A percentile compares a stretch with the other conserved stretches of the same genome.
Conservation (phyloP, 2,888 invertebrate species). For the Lagria hirta region DNA sequence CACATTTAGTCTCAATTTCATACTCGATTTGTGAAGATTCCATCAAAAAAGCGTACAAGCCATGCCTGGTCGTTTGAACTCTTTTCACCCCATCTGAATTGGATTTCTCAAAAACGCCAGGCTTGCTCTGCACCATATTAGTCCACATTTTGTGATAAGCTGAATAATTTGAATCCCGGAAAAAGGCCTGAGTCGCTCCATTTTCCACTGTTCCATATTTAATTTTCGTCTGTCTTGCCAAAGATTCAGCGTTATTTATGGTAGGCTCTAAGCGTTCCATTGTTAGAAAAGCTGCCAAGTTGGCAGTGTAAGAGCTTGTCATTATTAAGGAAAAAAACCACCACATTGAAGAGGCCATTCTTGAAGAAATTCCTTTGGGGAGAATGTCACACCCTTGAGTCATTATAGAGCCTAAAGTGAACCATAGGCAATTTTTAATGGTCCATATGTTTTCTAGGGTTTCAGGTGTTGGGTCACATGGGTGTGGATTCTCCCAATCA, state of each 20-base stretch:
- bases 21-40: slow-evolving; percentile 96
- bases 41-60: slow-evolving; percentile 91
- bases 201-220: slow-evolving; percentile 84
- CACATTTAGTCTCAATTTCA: slow-evolving; percentile 80
- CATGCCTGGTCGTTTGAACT: slow-evolving; percentile 74
- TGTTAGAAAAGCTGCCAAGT: slow-evolving; percentile 90
- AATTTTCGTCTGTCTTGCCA: slow-evolving; percentile 90
- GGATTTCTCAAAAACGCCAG: slow-evolving; percentile 78
- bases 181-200: slow-evolving; percentile 94
- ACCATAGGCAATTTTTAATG: slow-evolving; percentile 88
- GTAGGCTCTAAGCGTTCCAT: slow-evolving; percentile 85
- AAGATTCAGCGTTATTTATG: slow-evolving; percentile 87
- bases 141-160: slow-evolving; percentile 45
- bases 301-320: slow-evolving; percentile 92
- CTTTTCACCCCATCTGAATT: slow-evolving; percentile 86
- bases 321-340: slow-evolving; percentile 90
- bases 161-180: slow-evolving; percentile 62
- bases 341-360: slow-evolving; percentile 87
- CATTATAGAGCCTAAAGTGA: slow-evolving; percentile 89
- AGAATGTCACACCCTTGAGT: slow-evolving; percentile 92
- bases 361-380: slow-evolving; percentile 85
- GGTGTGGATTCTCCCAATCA: slow-evolving; percentile 94
- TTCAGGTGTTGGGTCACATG: slow-evolving; percentile 82
- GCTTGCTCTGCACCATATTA: slow-evolving; percentile 75
- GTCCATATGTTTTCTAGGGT: slow-evolving; percentile 90